A percentile compares a stretch with the other conserved stretches of the same genome.
phyloP scores from a whole-genome alignment of 2,113 vertebrate genomes.

The Strix aluco region DNA sequence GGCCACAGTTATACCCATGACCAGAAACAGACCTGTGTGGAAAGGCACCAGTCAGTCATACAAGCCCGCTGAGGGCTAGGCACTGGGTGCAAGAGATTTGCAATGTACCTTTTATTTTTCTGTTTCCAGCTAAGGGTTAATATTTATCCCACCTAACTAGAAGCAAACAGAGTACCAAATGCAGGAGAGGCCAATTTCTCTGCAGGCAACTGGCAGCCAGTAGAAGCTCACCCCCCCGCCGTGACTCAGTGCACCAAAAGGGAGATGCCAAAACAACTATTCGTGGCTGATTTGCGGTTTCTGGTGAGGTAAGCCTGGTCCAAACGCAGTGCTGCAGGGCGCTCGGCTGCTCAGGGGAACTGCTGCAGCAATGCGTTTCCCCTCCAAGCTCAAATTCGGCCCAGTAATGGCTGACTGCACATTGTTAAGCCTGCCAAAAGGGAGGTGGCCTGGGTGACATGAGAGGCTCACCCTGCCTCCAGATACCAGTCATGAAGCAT shows the following conservation, averaged over 20 bases:
- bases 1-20: background rate
- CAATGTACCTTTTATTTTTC: background rate
- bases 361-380: background rate
- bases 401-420: background rate
- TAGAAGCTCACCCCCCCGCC: background rate
- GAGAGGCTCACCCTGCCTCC: background rate
- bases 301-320: background rate
- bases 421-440: background rate
- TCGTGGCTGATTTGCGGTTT: background rate
- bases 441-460: background rate
- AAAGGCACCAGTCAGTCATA: accelerated
- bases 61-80: background rate
- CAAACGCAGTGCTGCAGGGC: accelerated
- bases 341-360: accelerated
- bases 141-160: background rate
- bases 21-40: background rate
- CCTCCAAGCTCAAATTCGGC: background rate
- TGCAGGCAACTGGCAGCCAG: background rate
- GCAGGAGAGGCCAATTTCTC: background rate
- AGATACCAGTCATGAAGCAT: background rate
- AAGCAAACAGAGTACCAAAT: background rate
- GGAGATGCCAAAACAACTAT: background rate
- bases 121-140: background rate
- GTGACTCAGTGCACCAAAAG: background rate
- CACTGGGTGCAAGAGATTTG: background rate